phyloP scores from a whole-genome alignment of 1,140 invertebrate species.

The Geopemphigus sp. region DNA sequence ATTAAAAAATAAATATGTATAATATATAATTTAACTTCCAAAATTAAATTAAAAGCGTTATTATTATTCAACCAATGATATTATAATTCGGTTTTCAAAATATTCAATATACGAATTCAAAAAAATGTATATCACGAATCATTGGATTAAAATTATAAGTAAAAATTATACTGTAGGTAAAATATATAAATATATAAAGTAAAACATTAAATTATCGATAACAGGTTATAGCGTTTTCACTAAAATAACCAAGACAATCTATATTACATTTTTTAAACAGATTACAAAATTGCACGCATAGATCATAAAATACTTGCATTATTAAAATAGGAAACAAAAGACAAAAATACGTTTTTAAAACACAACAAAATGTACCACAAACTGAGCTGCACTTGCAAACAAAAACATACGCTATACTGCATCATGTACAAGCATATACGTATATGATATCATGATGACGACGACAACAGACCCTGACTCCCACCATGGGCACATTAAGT shows the following conservation, averaged over 20 bases:
- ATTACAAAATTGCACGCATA: neutral
- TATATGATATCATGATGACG: neutral
- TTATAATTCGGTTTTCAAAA: too few relatives aligned
- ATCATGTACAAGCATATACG: neutral
- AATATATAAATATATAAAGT: too few relatives aligned
- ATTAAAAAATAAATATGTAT: too few relatives aligned
- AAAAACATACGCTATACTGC: neutral
- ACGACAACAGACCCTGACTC: conserved; percentile 13
- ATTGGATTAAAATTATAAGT: neutral
- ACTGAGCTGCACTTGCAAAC: neutral
- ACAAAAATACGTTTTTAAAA: neutral
- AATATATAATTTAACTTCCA: too few relatives aligned
- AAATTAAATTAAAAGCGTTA: too few relatives aligned
- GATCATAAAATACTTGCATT: neutral
- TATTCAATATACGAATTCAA: too few relatives aligned
- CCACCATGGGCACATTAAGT: neutral
- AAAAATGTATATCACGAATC: neutral
- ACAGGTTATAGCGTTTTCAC: too few relatives aligned
- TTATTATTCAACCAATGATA: too few relatives aligned
- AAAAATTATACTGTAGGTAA: neutral
- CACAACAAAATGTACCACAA: neutral
- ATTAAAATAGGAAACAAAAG: neutral
- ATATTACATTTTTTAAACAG: neutral
- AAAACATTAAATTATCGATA: too few relatives aligned
- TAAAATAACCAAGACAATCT: too few relatives aligned